These are phyloP conservation scores for Phymorhynchus buccinoides DNA, from an alignment of 1,140 invertebrate genomes.

Conservation along the genomic window DNA sequence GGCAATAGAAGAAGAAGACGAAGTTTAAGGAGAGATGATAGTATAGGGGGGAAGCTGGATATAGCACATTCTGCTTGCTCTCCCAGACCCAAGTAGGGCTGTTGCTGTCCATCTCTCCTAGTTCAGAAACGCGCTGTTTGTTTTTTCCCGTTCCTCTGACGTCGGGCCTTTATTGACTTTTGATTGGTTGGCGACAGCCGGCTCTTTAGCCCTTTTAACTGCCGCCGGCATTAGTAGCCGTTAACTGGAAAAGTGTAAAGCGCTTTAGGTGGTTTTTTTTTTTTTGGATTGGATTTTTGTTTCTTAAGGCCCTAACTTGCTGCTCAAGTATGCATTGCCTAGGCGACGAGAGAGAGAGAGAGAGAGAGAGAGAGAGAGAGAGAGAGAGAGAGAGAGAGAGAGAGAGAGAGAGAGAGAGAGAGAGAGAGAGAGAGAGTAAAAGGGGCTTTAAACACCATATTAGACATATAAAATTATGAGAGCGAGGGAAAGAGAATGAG, in stretches of 20 bases:
- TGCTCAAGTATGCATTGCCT: not conserved
- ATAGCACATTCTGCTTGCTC: not conserved
- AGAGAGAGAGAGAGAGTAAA: too few relatives aligned
- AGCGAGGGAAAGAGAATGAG: too few relatives aligned
- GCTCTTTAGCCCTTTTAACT: not conserved
- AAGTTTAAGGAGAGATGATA: too few relatives aligned
- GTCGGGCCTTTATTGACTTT: not conserved
- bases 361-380: too few relatives aligned
- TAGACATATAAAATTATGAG: too few relatives aligned
- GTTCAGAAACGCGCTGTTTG: not conserved
- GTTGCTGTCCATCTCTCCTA: not conserved
- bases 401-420: too few relatives aligned
- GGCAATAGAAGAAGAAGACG: too few relatives aligned
- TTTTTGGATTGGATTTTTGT: not conserved
- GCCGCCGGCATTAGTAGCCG: not conserved
- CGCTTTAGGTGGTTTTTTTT: not conserved
- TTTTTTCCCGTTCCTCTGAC: not conserved
- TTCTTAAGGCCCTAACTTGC: not conserved
- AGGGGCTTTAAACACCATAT: too few relatives aligned
- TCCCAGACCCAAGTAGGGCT: not conserved
- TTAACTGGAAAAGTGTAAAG: too few relatives aligned
- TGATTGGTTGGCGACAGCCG: conserved; percentile 1
- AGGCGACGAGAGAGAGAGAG: too few relatives aligned
- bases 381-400: too few relatives aligned
- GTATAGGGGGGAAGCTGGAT: too few relatives aligned